phyloP scores from a whole-genome alignment of 2,888 invertebrate genomes.

The Sepioteuthis lessoniana region DNA sequence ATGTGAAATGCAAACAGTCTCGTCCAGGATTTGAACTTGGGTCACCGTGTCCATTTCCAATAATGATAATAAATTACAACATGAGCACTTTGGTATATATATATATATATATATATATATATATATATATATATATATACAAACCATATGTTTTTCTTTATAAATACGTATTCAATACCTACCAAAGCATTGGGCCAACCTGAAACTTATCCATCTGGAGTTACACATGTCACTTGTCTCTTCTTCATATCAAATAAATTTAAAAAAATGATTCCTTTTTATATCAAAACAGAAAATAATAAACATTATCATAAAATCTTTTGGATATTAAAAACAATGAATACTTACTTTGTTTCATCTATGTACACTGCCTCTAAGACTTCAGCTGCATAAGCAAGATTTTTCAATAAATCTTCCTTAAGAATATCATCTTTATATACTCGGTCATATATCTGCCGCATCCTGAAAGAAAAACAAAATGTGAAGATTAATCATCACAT shows the following conservation, averaged over 20 bases:
- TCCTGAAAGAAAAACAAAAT: conserved; percentile 79
- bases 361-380: conserved; percentile 94
- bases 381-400: conserved; percentile 92
- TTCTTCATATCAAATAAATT: background rate
- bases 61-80: too few relatives aligned
- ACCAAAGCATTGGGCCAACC: background rate
- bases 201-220: background rate
- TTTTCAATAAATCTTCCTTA: conserved; percentile 88
- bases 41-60: too few relatives aligned
- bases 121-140: background rate
- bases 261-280: background rate
- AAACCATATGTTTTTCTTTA: background rate
- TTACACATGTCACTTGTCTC: background rate
- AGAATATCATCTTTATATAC: conserved; percentile 89
- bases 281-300: background rate
- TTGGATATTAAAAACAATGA: background rate
- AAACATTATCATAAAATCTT: too few relatives aligned
- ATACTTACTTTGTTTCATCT: conserved; percentile 90
- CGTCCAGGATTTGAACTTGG: too few relatives aligned
- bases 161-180: background rate
- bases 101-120: conserved; percentile 42
- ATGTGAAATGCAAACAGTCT: too few relatives aligned
- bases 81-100: too few relatives aligned
- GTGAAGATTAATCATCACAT: background rate
- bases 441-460: conserved; percentile 91